These are phyloP conservation scores for Siniperca undulata DNA, from an alignment of 2,797 vertebrate genomes.

Conservation along the genomic window DNA sequence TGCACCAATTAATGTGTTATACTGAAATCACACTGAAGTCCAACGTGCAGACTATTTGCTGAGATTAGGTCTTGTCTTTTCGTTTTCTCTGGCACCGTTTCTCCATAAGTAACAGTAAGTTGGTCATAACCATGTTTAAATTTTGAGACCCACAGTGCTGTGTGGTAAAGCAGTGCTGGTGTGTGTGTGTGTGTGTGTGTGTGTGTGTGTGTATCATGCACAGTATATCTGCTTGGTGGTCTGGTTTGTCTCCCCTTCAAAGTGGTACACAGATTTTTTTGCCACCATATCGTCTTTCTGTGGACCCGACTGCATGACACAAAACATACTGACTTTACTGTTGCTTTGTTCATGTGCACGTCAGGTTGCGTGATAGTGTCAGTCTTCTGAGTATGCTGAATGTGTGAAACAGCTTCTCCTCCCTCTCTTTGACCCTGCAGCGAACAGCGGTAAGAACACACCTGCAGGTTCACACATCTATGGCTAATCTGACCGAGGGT, in stretches of 20 bases:
- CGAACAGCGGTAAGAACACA: slow-evolving; percentile 23
- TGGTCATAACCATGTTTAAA: slow-evolving; percentile 5
- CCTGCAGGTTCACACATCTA: slow-evolving; percentile 27
- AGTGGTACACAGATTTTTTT: slow-evolving; percentile 49
- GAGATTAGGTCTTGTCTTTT: background rate
- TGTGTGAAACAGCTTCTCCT: slow-evolving; percentile 5
- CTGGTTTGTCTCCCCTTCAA: slow-evolving; percentile 35
- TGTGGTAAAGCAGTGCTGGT: background rate
- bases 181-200: slow-evolving; percentile 25
- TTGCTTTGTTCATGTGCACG: slow-evolving; percentile 47
- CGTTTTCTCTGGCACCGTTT: background rate
- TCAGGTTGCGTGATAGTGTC: slow-evolving; percentile 13
- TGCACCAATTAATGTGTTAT: background rate
- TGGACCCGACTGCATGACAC: slow-evolving; percentile 43
- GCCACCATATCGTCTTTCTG: slow-evolving; percentile 45
- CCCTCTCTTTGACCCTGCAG: slow-evolving; percentile 6
- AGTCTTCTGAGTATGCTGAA: background rate
- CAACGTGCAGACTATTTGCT: background rate
- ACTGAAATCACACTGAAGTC: background rate
- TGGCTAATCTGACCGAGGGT: slow-evolving; percentile 3
- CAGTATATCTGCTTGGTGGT: slow-evolving; percentile 25
- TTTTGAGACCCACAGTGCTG: slow-evolving; percentile 8
- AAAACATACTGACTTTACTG: slow-evolving; percentile 35
- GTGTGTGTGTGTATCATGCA: background rate
- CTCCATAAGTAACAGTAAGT: background rate